phyloP scores from a whole-genome alignment of 2,888 invertebrate genomes.

The Doris montereyensis region DNA sequence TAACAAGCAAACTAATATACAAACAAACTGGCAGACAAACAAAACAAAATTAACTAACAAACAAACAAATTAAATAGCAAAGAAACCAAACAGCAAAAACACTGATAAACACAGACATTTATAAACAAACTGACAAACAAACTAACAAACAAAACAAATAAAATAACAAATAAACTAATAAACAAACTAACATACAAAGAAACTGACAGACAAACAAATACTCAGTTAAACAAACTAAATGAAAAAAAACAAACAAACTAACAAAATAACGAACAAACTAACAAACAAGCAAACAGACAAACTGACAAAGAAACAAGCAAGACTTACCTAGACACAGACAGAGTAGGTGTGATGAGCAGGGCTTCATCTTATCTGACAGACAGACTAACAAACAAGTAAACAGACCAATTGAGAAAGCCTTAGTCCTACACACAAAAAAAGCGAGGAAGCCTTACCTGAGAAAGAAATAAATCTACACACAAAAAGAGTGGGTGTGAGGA shows the following conservation, averaged over 20 bases:
- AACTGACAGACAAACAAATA: slow-evolving; percentile 2
- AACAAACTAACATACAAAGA: neutral
- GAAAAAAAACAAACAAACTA: neutral
- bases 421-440: slow-evolving; percentile 11
- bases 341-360: slow-evolving; percentile 38
- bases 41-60: no score
- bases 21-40: no score
- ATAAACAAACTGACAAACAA: no score
- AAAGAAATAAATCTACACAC: no score
- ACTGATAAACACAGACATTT: neutral
- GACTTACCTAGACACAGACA: neutral
- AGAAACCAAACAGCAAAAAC: neutral
- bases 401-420: neutral
- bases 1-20: no score
- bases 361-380: slow-evolving; percentile 49
- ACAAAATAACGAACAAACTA: no score
- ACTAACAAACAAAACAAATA: neutral
- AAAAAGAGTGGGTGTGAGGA: neutral
- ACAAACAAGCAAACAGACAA: no score
- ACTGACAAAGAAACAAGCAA: no score
- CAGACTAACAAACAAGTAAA: neutral
- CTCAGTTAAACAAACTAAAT: neutral
- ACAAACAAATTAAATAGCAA: no score
- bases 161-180: no score
- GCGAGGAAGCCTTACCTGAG: no score